A percentile compares a stretch with the other conserved stretches of the same genome.
Conservation (phyloP, 2,113 vertebrate genomes). For the Cyanoliseus patagonus region DNA sequence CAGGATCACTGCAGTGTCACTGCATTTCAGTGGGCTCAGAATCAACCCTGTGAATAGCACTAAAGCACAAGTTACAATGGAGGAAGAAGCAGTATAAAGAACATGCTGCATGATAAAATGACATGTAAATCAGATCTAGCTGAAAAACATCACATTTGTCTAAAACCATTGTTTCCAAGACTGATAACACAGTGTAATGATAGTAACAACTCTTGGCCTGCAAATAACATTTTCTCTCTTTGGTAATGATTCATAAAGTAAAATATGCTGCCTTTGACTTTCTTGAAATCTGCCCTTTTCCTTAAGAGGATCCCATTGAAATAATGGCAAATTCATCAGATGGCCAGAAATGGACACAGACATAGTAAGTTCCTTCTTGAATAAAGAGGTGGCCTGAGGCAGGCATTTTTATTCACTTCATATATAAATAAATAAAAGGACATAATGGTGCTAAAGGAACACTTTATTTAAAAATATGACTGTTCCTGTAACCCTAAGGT, state of each 20-base stretch:
- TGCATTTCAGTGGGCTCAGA: not conserved
- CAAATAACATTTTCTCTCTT: not conserved
- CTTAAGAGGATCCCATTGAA: not conserved
- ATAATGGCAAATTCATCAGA: not conserved
- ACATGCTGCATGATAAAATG: not conserved
- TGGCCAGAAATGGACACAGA: not conserved
- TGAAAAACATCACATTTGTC: not conserved
- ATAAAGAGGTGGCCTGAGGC: not conserved
- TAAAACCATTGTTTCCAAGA: not conserved
- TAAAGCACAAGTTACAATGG: rapidly evolving
- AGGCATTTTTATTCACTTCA: not conserved
- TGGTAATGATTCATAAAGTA: not conserved
- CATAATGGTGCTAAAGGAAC: not conserved
- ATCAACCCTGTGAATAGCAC: not conserved
- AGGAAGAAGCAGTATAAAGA: not conserved
- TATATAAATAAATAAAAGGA: not conserved
- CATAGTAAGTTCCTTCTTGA: not conserved
- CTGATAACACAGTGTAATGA: not conserved
- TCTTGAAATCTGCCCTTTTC: not conserved
- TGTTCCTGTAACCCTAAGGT: slow-evolving; percentile 1
- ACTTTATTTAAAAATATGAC: not conserved
- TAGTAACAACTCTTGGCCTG: not conserved
- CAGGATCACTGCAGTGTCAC: not conserved
- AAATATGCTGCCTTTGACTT: not conserved
- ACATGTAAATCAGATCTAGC: not conserved